A percentile compares a stretch with the other conserved stretches of the same genome.
Evolutionary conservation across 2,797 vertebrate species (phyloP).

Genomic region (Heliangelus exortis): DNA sequence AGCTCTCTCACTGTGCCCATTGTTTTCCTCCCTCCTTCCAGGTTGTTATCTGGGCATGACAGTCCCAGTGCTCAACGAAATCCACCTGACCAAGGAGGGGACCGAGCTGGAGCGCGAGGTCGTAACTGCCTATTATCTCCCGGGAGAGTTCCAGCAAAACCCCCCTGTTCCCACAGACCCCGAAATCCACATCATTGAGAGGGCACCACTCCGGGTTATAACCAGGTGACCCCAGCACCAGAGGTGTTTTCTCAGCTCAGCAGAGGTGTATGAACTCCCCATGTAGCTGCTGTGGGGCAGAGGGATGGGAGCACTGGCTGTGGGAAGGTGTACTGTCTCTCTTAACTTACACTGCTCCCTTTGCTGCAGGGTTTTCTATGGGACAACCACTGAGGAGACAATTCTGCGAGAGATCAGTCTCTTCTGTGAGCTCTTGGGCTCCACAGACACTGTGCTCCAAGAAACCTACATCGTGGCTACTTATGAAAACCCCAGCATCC

Average conservation of each 20-base stretch:
- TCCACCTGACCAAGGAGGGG: constrained; percentile 78
- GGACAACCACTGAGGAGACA: constrained; percentile 85
- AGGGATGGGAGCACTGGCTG: not conserved
- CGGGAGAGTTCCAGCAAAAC: constrained; percentile 77
- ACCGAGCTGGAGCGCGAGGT: constrained; percentile 76
- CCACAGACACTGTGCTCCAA: constrained; percentile 46
- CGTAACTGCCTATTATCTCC: constrained; percentile 82
- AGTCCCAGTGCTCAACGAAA: constrained; percentile 81
- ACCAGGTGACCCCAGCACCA: constrained; percentile 76
- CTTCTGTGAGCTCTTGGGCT: constrained; percentile 83
- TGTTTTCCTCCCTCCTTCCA: constrained; percentile 34
- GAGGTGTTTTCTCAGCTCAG: not conserved
- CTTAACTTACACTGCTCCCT: not conserved
- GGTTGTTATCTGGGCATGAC: constrained; percentile 86
- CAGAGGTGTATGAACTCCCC: not conserved
- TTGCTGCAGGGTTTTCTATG: constrained; percentile 70
- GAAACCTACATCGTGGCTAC: constrained; percentile 81
- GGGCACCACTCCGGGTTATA: constrained; percentile 79
- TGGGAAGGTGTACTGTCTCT: not conserved
- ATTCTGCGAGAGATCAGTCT: constrained; percentile 78
- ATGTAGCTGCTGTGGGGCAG: not conserved
- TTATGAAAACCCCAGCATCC: constrained; percentile 83
- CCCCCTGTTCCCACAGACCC: constrained; percentile 78
- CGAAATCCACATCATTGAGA: constrained; percentile 78
- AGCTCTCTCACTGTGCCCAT: not conserved